Base-by-base conservation (phyloP, 2,797 vertebrate species). In the Falco columbarius region DNA sequence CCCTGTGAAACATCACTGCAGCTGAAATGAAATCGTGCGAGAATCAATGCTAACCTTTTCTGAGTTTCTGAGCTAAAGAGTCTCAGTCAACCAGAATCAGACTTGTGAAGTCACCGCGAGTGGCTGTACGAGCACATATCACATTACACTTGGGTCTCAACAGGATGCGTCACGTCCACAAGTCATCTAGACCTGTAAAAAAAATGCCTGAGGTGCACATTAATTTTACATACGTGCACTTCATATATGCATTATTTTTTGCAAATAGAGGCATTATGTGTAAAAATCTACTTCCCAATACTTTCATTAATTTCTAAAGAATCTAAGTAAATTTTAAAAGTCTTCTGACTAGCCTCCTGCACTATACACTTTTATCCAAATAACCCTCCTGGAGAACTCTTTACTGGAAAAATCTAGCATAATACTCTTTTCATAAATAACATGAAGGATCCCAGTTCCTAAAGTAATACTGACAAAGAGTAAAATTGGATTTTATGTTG, bases 61-160 rank as follows among this genome's bases (percentile, higher is more conserved):
- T 5, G 19, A 34, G 56, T 26, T 77, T 68, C 42, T 46, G 12
- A 90, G 76, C 17, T 81, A 10, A 67, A 49, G 40, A 46, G 30
- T 38, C 22, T 72, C 62, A 3, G 23, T 27, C 62, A 79, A 36
- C 7, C 27, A 62, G n/a, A 82, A 38, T 34, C 51, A 71, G 16
- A 47, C 23, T 27, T 18, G 4, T n/a, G 29, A 62, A 40, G 26
- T 38, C 42, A 72, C 40, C 36, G 23, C 2, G 23, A 51, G 23
- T 9, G 18, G 26, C 7, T 2, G 0, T 21, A 54, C 10, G 15
- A 66, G 34, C 36, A 56, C 16, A 4, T 4, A 15, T 5, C 3
- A 0, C 30, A 5, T 5, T 8, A 34, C 23, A 13, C 14, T 7
- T 17, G 36, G 63, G n/a, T 38, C 9, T 7, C 44, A 83, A 55